Evolutionary conservation across 2,888 invertebrate genomes (phyloP).

Genomic region (Apodemia duryi): DNA sequence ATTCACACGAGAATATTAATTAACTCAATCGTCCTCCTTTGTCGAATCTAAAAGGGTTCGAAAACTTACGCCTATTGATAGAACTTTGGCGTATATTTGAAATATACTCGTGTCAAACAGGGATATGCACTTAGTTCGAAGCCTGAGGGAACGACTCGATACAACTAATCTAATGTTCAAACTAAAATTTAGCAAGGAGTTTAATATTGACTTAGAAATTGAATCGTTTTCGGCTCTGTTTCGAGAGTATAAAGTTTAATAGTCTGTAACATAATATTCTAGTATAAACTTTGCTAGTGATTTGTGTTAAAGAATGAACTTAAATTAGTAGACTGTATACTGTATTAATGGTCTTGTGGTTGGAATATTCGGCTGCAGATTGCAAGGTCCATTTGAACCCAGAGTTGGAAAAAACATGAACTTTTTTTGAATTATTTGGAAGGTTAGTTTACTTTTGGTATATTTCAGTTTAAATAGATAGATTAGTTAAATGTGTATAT

Average conservation of each 20-base stretch:
- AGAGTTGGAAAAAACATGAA: too few species aligned
- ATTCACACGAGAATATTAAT: constrained; percentile 23
- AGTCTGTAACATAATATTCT: background rate
- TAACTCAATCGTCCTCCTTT: constrained; percentile 17
- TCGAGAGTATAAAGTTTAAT: background rate
- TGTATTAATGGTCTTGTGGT: too few species aligned
- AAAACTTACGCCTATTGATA: constrained; percentile 22
- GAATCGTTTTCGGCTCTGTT: constrained; percentile 10
- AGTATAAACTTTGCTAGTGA: background rate
- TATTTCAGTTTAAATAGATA: too few species aligned
- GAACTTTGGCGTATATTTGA: constrained; percentile 27
- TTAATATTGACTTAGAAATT: constrained; percentile 26
- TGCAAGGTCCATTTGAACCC: too few species aligned
- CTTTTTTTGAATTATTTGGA: too few species aligned
- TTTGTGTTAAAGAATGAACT: background rate
- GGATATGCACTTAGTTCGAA: constrained; percentile 67
- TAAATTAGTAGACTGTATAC: background rate
- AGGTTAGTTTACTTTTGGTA: too few species aligned
- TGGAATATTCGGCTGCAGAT: too few species aligned
- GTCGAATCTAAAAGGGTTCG: constrained; percentile 25
- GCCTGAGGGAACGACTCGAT: constrained; percentile 33
- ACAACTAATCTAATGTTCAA: constrained; percentile 63
- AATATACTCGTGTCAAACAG: constrained; percentile 69
- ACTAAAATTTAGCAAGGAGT: constrained; percentile 37
- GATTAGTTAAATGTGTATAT: too few species aligned